phyloP scores from a whole-genome alignment of 2,888 invertebrate species.

The Neoascia interrupta region DNA sequence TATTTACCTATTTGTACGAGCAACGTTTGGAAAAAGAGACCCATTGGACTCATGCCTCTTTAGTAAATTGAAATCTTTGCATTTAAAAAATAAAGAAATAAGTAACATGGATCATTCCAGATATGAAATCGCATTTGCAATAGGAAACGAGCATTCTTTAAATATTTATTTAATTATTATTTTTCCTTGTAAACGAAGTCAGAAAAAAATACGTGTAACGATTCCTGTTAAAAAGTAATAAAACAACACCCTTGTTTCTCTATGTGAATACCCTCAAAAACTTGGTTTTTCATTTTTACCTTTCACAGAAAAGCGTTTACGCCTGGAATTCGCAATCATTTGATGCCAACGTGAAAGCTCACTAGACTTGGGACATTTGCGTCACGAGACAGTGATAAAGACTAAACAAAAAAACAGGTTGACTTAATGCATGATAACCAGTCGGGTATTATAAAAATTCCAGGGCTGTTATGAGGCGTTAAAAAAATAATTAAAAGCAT shows the following conservation, averaged over 20 bases:
- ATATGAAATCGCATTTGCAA: slow-evolving; percentile 27
- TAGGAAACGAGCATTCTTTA: slow-evolving; percentile 26
- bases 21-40: too few species aligned
- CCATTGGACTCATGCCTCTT: neutral
- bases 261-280: slow-evolving; percentile 43
- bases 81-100: slow-evolving; percentile 36
- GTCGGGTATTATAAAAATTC: too few species aligned
- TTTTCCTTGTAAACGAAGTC: slow-evolving; percentile 25
- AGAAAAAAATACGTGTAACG: slow-evolving; percentile 17
- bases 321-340: neutral
- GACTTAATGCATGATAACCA: slow-evolving; percentile 4
- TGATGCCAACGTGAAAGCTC: slow-evolving; percentile 7
- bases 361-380: neutral
- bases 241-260: slow-evolving; percentile 43
- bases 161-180: slow-evolving; percentile 30
- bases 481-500: too few species aligned
- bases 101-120: slow-evolving; percentile 48
- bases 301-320: neutral
- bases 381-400: slow-evolving; percentile 12
- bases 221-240: slow-evolving; percentile 35
- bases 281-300: neutral
- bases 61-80: slow-evolving; percentile 20
- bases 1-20: too few species aligned
- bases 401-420: neutral
- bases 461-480: too few species aligned